Conservation (phyloP, 2,888 invertebrate species). For the Tipula helvola region DNA sequence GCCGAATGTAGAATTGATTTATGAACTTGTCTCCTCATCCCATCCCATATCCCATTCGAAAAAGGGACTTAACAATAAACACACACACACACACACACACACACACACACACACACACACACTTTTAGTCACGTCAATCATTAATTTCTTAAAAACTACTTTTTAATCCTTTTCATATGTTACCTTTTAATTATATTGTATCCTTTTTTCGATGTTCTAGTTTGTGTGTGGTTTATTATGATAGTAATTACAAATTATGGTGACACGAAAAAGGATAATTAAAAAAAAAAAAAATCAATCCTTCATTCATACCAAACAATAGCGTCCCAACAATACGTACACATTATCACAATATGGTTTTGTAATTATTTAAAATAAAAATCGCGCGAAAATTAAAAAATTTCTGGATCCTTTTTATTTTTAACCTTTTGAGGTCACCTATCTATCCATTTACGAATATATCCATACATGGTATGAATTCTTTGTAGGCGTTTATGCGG, state of each 20-base stretch:
- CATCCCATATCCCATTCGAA: not conserved
- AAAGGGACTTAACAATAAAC: not conserved
- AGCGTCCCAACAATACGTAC: not conserved
- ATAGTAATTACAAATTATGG: not conserved
- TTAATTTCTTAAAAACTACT: not conserved
- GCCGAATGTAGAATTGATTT: not conserved
- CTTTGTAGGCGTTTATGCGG: not conserved
- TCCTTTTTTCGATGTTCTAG: not conserved
- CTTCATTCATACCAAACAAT: not conserved
- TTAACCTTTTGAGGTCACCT: not conserved
- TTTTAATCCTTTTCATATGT: not conserved
- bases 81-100: not conserved
- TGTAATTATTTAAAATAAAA: not conserved
- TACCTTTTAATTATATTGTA: not conserved
- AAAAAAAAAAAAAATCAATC: not conserved
- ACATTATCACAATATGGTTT: not conserved
- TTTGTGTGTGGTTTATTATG: not conserved
- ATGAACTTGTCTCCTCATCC: not conserved
- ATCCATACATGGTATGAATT: not conserved
- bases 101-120: not conserved
- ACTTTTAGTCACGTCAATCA: not conserved
- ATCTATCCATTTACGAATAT: not conserved
- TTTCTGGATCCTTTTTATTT: not conserved
- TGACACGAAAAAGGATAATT: not conserved
- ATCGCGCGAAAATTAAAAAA: not conserved